Evolutionary conservation across 2,888 invertebrate genomes (phyloP).

Genomic region (Venustoraphidia nigricollis): DNA sequence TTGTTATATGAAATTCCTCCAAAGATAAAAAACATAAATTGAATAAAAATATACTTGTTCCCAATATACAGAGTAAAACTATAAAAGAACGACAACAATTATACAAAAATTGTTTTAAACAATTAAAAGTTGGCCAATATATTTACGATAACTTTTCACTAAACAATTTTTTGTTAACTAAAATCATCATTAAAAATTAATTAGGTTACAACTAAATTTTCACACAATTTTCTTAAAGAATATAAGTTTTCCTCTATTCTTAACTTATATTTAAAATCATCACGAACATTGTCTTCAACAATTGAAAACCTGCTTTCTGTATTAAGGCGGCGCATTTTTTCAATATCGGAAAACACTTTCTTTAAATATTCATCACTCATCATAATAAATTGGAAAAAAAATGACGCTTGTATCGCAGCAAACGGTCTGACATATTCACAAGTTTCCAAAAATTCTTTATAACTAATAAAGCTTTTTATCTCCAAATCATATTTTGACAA

Average conservation of each 20-base stretch:
- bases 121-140: too few relatives aligned
- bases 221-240: not conserved
- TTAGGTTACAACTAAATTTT: not conserved
- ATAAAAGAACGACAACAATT: too few relatives aligned
- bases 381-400: not conserved
- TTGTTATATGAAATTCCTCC: too few relatives aligned
- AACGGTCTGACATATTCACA: not conserved
- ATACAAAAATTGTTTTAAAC: too few relatives aligned
- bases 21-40: too few relatives aligned
- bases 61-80: too few relatives aligned
- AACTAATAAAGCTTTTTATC: not conserved
- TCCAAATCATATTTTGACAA: not conserved
- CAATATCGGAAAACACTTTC: not conserved
- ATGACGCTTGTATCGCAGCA: not conserved
- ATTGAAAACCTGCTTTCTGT: not conserved
- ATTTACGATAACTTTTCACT: too few relatives aligned
- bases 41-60: too few relatives aligned
- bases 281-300: not conserved
- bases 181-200: not conserved
- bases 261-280: too few relatives aligned
- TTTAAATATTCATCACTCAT: not conserved
- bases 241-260: not conserved
- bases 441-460: not conserved
- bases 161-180: not conserved
- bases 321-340: not conserved